Evolutionary conservation across 2,888 invertebrate species (phyloP), one percentile per base, ranked within the genome.

Genomic region (Drosophila koepferae): DNA sequence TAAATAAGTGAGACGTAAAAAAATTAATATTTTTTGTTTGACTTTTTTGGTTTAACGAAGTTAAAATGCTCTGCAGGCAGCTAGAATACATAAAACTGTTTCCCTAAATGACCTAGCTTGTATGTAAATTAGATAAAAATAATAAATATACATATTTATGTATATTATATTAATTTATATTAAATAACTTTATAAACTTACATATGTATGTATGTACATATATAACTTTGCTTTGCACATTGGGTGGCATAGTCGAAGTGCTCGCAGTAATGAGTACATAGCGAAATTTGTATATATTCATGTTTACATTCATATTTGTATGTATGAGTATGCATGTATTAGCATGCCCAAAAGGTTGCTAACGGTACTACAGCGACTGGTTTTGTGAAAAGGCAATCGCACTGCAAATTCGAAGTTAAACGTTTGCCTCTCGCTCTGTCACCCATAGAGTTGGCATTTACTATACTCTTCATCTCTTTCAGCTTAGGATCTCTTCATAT

Each of bases 311-410:
- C 63, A 64, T 23, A 48, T 41, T 36, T 48, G 28, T 28, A 16
- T 49, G 12, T 44, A 36, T 44, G 18, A 28, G 18, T 28, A 28
- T 55, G 31, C 63, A 31, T 63, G 63, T 71, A 67, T 60, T 61
- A 46, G 74, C 62, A 72, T 73, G 70, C 55, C 54, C 56, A 74
- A 64, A 74, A 67, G 56, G 55, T 49, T 55, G 64, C 64, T 61
- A 82, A 66, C 86, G 72, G 70, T 82, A 72, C 67, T 56, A 59
- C 63, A 61, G 64, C 65, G 66, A 89, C 89, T 65, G 86, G 86
- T 84, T 88, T 75, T 79, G 10, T 14, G 16, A 10, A 60, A 43
- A 59, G 59, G 38, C 48, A 41, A 61, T 31, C 18, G 46, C 38
- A 54, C 38, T 8, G 16, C 49, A 72, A 63, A 36, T 48, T 31